These are phyloP conservation scores for Magallana angulata DNA, from an alignment of 1,140 invertebrate species.

Conservation along the genomic window DNA sequence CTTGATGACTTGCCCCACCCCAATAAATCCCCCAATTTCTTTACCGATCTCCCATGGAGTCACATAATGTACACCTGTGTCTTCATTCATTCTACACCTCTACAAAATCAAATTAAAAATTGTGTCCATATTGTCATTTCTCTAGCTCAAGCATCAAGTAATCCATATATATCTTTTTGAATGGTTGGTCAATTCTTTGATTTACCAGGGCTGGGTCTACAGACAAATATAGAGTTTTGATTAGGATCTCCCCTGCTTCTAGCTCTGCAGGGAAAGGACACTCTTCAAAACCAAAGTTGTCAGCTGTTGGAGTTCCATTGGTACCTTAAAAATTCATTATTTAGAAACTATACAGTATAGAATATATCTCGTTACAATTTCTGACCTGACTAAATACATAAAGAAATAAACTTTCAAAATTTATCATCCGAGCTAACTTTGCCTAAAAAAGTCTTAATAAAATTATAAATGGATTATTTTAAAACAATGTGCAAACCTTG, in stretches of 20 bases:
- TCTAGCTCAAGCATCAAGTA: background rate
- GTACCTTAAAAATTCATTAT: conserved; percentile 62
- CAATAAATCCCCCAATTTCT: conserved; percentile 67
- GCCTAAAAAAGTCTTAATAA: no score
- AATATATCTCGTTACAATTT: no score
- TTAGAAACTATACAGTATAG: no score
- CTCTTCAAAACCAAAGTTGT: conserved; percentile 67
- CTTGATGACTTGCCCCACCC: conserved; percentile 68
- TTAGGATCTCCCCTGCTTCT: conserved; percentile 62
- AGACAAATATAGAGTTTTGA: conserved; percentile 73
- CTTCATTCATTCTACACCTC: conserved; percentile 75
- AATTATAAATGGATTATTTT: no score
- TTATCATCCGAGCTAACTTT: no score
- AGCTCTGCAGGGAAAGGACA: conserved; percentile 54
- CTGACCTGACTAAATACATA: no score
- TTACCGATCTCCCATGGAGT: conserved; percentile 66
- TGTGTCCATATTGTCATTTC: background rate
- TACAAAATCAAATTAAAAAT: conserved; percentile 52
- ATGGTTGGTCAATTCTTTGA: background rate
- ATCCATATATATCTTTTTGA: no score
- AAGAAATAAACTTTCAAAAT: no score
- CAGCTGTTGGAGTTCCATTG: conserved; percentile 64
- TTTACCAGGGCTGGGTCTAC: conserved; percentile 75
- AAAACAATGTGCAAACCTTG: no score
- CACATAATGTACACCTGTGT: conserved; percentile 73